Conservation (phyloP, 2,113 vertebrate genomes). For the Sapajus apella region DNA sequence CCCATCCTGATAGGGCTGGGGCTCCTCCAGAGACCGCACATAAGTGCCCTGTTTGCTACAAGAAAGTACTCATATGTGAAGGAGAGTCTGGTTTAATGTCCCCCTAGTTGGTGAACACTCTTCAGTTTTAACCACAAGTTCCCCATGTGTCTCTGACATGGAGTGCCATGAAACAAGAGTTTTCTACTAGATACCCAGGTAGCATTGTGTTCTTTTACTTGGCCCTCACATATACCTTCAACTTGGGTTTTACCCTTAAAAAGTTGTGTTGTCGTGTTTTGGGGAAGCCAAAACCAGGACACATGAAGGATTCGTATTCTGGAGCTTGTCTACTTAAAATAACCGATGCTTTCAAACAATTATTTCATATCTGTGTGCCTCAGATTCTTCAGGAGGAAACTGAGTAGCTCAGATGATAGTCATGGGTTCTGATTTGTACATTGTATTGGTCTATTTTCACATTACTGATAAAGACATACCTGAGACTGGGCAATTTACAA, state of each 20-base stretch:
- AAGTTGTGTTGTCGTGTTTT: neutral
- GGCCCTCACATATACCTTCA: neutral
- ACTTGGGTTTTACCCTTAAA: neutral
- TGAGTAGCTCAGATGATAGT: neutral
- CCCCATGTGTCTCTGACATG: neutral
- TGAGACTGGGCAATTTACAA: no score
- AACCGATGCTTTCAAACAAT: neutral
- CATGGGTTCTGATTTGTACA: neutral
- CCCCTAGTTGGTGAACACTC: neutral
- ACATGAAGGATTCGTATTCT: neutral
- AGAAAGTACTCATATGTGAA: neutral
- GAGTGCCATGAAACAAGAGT: neutral
- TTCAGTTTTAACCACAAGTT: neutral
- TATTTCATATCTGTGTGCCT: neutral
- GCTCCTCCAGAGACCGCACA: neutral
- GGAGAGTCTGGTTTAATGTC: neutral
- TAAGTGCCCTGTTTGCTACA: neutral
- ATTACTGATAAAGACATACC: no score
- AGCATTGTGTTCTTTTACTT: neutral
- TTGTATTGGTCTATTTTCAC: no score
- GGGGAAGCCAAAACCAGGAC: neutral
- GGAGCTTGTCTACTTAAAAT: neutral
- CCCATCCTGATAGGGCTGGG: neutral
- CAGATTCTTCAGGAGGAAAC: neutral
- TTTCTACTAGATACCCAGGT: neutral